Percentiles rank a stretch among this genome's conserved stretches.
Conservation (phyloP, 2,113 vertebrate species). For the Paradoxurus hermaphroditus region DNA sequence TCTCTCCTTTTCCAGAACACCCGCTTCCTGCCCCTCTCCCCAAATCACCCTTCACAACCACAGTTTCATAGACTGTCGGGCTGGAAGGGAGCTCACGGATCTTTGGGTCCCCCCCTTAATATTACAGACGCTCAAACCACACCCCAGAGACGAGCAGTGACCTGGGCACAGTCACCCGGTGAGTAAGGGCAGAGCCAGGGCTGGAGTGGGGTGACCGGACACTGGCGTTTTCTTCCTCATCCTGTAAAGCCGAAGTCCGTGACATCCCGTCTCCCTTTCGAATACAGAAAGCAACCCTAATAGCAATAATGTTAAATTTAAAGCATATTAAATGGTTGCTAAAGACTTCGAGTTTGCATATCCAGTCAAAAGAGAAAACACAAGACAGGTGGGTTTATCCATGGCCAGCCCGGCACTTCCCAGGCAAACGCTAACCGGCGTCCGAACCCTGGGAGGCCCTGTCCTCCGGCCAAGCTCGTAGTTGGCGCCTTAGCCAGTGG, state of each 20-base stretch:
- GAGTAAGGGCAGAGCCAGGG: not conserved
- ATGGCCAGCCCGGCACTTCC: not conserved
- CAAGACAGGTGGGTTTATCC: not conserved
- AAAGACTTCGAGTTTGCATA: not conserved
- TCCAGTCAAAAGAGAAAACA: not conserved
- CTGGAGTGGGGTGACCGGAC: fast-evolving
- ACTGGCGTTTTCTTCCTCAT: not conserved
- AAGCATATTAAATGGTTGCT: not conserved
- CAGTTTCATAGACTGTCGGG: not conserved
- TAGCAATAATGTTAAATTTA: not conserved
- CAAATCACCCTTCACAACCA: not conserved
- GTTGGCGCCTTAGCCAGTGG: not conserved
- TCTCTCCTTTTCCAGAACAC: not conserved
- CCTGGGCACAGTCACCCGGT: not conserved
- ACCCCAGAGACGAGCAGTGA: not conserved
- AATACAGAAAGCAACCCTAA: not conserved
- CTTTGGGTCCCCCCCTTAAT: not conserved
- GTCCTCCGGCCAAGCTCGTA: not conserved
- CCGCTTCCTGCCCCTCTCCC: not conserved
- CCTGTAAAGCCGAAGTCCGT: not conserved
- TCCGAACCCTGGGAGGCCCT: not conserved
- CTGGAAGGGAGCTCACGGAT: not conserved
- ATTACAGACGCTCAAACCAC: not conserved
- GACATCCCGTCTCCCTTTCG: not conserved
- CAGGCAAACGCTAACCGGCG: not conserved